Evolutionary conservation across 2,797 vertebrate genomes (phyloP), one percentile per base, ranked within the genome.

Genomic region (Alfaro cultratus): DNA sequence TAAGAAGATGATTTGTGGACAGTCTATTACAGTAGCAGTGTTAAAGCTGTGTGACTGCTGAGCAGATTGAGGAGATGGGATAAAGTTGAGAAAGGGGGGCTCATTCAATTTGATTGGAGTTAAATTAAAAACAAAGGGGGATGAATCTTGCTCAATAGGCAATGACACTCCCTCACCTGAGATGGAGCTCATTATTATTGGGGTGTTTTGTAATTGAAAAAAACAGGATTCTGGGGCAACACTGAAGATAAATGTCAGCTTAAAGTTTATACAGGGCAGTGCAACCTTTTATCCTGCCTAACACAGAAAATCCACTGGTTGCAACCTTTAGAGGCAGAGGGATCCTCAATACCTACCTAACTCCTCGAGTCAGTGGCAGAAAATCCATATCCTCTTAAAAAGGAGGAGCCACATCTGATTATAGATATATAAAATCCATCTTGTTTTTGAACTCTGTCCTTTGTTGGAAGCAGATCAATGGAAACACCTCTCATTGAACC

Each of bases 381-480:
- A 95, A 96, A 96, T 96, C 95, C 84, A 96, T 96, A 95, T 82
- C 85, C 90, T 92, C 88, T 94, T 94, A 92, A 91, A 92, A 88
- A 91, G 92, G 87, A 93, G 90, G 92, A 93, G 94, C 94, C 91
- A 92, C 91, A 93, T 93, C 94, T 95, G 93, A 95, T 96, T 95
- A 95, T 93, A 95, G 94, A 95, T 95, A 92, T 95, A 94, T 95
- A 89, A 94, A 96, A 96, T 96, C 94, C 91, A 96, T 96, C 93
- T 94, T 90, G 89, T 93, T 93, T 94, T 90, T 94, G 91, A 93
- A 93, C 91, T 93, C 89, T 92, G 93, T 92, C 89, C 90, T 95
- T 95, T 93, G 92, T 93, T 88, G 86, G 92, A 86, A 89, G 85
- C 86, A 84, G 92, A 95, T 96, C 95, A 93, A 95, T 95, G 83